Conservation (phyloP, 2,888 invertebrate species). For the Tanaodytes sp. region DNA sequence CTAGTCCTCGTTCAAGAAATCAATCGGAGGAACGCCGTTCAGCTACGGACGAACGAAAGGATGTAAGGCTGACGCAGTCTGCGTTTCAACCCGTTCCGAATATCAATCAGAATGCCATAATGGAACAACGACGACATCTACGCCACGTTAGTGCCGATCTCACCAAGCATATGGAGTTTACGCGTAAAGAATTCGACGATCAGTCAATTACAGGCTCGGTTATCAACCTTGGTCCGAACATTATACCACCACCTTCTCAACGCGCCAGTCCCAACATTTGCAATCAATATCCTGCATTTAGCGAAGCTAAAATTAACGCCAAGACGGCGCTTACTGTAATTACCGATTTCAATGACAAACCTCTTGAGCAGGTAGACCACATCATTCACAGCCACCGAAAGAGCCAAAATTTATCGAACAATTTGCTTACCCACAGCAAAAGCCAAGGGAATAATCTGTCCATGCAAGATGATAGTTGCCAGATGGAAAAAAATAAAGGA, state of each 20-base stretch:
- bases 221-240: constrained; percentile 65
- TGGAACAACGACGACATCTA: constrained; percentile 70
- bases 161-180: constrained; percentile 69
- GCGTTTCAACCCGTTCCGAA: constrained; percentile 70
- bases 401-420: constrained; percentile 62
- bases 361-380: constrained; percentile 67
- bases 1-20: constrained; percentile 67
- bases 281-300: constrained; percentile 67
- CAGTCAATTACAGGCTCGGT: constrained; percentile 69
- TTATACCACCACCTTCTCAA: constrained; percentile 60
- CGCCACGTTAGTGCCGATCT: constrained; percentile 71
- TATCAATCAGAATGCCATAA: constrained; percentile 69
- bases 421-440: constrained; percentile 64
- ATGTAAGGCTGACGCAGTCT: constrained; percentile 64
- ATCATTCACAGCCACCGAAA: constrained; percentile 71
- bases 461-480: constrained; percentile 52
- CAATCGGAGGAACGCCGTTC: constrained; percentile 66
- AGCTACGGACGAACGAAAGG: constrained; percentile 64
- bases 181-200: constrained; percentile 70
- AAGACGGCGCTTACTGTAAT: constrained; percentile 66
- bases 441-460: constrained; percentile 64
- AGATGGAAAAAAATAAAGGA: constrained; percentile 55
- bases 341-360: constrained; percentile 68
- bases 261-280: constrained; percentile 68
- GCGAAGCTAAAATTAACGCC: constrained; percentile 66